Base-by-base conservation (phyloP, 2,113 vertebrate species). In the Epinephelus moara region DNA sequence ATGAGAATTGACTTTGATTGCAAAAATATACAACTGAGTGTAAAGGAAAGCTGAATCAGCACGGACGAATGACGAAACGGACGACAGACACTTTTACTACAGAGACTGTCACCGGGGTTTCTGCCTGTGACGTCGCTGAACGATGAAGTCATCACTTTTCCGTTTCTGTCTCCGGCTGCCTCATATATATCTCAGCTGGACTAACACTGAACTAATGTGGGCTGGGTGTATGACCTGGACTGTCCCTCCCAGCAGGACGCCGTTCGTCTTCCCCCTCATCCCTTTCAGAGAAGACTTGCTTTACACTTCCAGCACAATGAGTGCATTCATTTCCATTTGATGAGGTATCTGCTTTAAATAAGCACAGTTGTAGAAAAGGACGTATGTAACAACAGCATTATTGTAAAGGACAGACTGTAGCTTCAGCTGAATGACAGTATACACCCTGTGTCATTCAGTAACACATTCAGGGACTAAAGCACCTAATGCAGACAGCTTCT, bases 101-200 rank as follows among this genome's bases (percentile, higher is more conserved):
- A 0, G 11, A 73, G 30, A 53, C 81, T 70, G 83, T 82, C 30
- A 17, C 70, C 52, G 49, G 9, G 45, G 23, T 73, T 82, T 64
- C 77, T 72, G 78, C 10, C 81, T 67, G 85, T 87, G 88, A 88
- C 40, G 55, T 84, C 69, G 15, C 66, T n/a, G 66, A 59, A 56
- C 42, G 81, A 90, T 91, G 92, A 92, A 71, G 78, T 92, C 91
- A 92, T 66, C 60, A 6, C 37, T 12, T 53, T 73, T 78, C 52
- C 10, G 76, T 62, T 74, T 76, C 63, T 27, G 70, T 76, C 82
- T 64, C 75, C 2, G 33, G 53, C 78, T 61, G 64, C 68, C 78
- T 84, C 57, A 33, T 56, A 37, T 33, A 21, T 17, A 52, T 78
- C 70, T 89, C 74, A 33, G 68, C 77, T 75, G 84, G 61, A 85